Evolutionary conservation across 2,797 vertebrate genomes (phyloP).

Genomic region (Gambelia wislizenii): DNA sequence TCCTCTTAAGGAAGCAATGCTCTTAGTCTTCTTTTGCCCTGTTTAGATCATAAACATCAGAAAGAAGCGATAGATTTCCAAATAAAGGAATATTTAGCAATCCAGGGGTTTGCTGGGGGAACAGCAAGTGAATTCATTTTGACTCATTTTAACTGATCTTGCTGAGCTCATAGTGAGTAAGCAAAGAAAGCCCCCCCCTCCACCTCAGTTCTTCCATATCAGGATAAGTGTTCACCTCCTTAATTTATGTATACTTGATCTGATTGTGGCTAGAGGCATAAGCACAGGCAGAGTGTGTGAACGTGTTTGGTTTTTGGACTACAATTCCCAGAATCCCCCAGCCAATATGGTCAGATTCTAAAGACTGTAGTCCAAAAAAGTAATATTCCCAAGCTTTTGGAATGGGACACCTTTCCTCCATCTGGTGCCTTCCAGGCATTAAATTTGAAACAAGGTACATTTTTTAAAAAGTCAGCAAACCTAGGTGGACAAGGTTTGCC

Average conservation of each 20-base stretch:
- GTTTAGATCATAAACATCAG: background rate
- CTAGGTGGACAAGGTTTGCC: too few relatives aligned
- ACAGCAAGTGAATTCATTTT: background rate
- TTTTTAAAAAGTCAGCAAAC: too few relatives aligned
- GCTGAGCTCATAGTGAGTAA: background rate
- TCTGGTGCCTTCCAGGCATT: too few relatives aligned
- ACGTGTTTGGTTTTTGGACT: too few relatives aligned
- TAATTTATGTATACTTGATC: background rate
- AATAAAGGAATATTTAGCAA: background rate
- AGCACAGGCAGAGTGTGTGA: too few relatives aligned
- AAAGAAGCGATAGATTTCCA: background rate
- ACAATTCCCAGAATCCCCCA: too few relatives aligned
- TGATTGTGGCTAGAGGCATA: too few relatives aligned
- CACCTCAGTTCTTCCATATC: background rate
- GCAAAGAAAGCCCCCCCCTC: background rate
- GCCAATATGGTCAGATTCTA: background rate
- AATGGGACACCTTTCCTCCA: background rate
- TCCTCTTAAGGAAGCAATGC: background rate
- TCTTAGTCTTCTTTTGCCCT: background rate
- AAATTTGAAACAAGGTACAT: too few relatives aligned
- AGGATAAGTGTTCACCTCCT: background rate
- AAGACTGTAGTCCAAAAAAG: background rate
- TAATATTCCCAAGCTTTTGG: too few relatives aligned
- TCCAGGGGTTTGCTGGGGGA: background rate
- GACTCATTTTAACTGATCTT: background rate